phyloP scores from a whole-genome alignment of 2,113 vertebrate species.

The Cygnus buccinator region DNA sequence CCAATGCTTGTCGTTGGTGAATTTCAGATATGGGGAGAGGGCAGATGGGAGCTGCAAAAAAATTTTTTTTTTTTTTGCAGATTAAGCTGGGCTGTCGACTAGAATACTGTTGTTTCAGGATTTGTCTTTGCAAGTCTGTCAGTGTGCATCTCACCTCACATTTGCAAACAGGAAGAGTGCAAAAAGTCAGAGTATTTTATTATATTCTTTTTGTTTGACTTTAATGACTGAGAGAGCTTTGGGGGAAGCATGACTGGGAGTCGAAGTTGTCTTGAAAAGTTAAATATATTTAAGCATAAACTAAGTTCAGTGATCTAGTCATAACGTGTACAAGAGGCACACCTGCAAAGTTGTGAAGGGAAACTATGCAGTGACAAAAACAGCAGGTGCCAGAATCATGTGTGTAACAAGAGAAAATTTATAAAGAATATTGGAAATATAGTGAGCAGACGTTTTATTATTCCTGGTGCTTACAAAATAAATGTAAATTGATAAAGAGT shows the following conservation, averaged over 20 bases:
- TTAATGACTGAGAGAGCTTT: not conserved
- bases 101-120: not conserved
- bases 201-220: not conserved
- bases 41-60: not conserved
- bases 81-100: not conserved
- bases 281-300: not conserved
- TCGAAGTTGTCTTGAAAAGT: not conserved
- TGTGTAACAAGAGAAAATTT: not conserved
- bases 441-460: not conserved
- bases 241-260: not conserved
- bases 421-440: not conserved
- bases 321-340: not conserved
- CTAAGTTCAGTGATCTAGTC: not conserved
- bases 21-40: not conserved
- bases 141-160: not conserved
- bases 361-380: not conserved
- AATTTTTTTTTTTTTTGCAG: not conserved
- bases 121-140: not conserved
- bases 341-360: not conserved
- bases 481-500: not conserved
- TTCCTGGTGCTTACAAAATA: not conserved
- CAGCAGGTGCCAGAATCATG: not conserved
- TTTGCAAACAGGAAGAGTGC: not conserved
- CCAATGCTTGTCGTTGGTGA: not conserved
- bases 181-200: not conserved